Conservation (phyloP, 2,797 vertebrate species). For the Amblyopsis hoosieri region DNA sequence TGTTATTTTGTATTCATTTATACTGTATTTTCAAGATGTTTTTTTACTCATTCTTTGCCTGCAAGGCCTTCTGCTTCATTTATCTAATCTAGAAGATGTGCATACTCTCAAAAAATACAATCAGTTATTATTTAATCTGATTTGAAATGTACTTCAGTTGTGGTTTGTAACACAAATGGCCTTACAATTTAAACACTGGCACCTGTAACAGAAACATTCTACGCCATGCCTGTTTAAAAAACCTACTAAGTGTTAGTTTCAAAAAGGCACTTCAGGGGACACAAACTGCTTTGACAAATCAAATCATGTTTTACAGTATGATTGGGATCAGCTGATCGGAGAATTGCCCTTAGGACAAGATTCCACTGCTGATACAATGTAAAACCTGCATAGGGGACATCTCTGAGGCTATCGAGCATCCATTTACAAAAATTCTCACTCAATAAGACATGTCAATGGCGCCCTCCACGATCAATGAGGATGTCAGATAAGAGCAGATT, state of each 20-base stretch:
- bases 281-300: slow-evolving; percentile 40
- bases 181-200: slow-evolving; percentile 28
- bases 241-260: slow-evolving; percentile 46
- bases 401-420: slow-evolving; percentile 25
- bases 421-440: slow-evolving; percentile 28
- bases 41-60: too few species aligned
- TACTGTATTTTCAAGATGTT: neutral
- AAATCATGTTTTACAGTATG: slow-evolving; percentile 40
- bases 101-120: too few species aligned
- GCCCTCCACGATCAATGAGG: slow-evolving; percentile 25
- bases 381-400: slow-evolving; percentile 19
- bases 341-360: slow-evolving; percentile 34
- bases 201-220: slow-evolving; percentile 35
- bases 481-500: slow-evolving; percentile 43
- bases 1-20: neutral
- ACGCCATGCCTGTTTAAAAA: slow-evolving; percentile 24
- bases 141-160: slow-evolving; percentile 49
- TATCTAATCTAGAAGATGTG: too few species aligned
- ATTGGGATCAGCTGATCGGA: slow-evolving; percentile 34
- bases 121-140: slow-evolving; percentile 9
- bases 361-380: slow-evolving; percentile 11
- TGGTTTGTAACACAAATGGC: neutral
- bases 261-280: slow-evolving; percentile 39
- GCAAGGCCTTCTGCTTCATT: too few species aligned
- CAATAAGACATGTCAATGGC: slow-evolving; percentile 30